Base-by-base conservation (phyloP, 2,888 invertebrate species). In the Neoaliturus tenellus region DNA sequence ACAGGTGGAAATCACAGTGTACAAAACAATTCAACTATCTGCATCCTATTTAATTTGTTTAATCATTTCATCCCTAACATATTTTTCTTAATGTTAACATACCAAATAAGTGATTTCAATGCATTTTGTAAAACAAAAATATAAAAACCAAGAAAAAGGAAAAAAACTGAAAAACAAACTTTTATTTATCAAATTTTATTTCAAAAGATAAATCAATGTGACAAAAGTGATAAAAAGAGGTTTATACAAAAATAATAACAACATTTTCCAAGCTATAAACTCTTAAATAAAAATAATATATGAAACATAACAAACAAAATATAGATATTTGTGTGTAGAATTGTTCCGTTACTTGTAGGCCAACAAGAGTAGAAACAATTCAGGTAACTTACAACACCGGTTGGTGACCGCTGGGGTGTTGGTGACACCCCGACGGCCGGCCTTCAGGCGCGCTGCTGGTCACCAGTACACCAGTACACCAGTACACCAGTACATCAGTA, bases 181-280 rank as follows among this genome's bases (percentile, higher is more conserved):
- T 25, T 62, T 58, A 82, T 33, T 73, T 82, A 83, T 62, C 69
- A 83, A 69, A 71, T 71, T 83, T 83, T 83, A 83, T 83, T 83
- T 83, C 83, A 83, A 83, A 80, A 83, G 81, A 83, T 80, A 81
- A 80, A 83, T 83, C 83, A 83, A 80, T 83, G 83, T 80, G 83
- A 80, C 83, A 83, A 83, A 83, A 83, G 83, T 83, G 83, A 81
- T 83, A 83, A 83, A 83, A 83, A 83, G 83, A 83, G 48, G 81
- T 83, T 82, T 71, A 80, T 83, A 83, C 83, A 83, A 83, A 83
- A 83, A 83, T 83, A 83, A 81, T 83, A 83, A 83, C 80, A 83
- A 80, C 80, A 80, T 69, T 80, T 80, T 71, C 39, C 80, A 80
- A 80, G 73, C 80, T 81, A 80, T 80, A 81, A 83, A 83, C 80